Conservation (phyloP, 1,140 invertebrate species). For the Centruroides sculpturatus region DNA sequence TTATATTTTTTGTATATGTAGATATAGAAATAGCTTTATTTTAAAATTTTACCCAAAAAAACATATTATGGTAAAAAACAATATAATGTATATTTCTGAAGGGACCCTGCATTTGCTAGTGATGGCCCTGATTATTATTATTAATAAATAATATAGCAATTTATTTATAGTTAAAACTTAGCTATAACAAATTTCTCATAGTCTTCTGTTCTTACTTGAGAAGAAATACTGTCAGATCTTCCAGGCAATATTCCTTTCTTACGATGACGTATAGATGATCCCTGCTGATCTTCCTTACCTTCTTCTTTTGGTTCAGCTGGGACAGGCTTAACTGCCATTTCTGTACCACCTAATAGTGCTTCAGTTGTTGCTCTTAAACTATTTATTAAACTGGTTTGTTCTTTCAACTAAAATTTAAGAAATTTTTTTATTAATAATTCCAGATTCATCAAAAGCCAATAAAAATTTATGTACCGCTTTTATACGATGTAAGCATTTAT, state of each 20-base stretch:
- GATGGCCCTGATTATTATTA: no score
- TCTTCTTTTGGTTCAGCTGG: conserved; percentile 27
- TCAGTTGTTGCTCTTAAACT: conserved; percentile 83
- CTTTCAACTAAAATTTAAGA: conserved; percentile 43
- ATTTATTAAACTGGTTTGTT: conserved; percentile 80
- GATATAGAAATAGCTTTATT: no score
- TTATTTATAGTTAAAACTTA: no score
- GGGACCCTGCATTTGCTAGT: no score
- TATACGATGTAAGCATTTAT: conserved; percentile 82
- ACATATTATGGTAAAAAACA: no score
- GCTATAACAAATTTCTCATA: neutral
- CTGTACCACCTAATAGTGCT: conserved; percentile 29
- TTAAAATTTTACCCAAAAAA: no score
- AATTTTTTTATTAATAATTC: neutral
- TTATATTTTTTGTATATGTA: no score
- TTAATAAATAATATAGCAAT: no score
- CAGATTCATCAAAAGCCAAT: neutral
- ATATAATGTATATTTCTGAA: no score
- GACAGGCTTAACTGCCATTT: conserved; percentile 21
- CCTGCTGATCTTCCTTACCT: conserved; percentile 23
- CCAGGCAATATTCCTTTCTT: conserved; percentile 13
- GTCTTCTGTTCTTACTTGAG: conserved; percentile 9
- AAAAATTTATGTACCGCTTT: conserved; percentile 43
- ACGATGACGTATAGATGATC: conserved; percentile 12
- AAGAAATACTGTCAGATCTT: conserved; percentile 53